Conservation (phyloP, 2,113 vertebrate genomes). For the Myrmophylax atrothorax region DNA sequence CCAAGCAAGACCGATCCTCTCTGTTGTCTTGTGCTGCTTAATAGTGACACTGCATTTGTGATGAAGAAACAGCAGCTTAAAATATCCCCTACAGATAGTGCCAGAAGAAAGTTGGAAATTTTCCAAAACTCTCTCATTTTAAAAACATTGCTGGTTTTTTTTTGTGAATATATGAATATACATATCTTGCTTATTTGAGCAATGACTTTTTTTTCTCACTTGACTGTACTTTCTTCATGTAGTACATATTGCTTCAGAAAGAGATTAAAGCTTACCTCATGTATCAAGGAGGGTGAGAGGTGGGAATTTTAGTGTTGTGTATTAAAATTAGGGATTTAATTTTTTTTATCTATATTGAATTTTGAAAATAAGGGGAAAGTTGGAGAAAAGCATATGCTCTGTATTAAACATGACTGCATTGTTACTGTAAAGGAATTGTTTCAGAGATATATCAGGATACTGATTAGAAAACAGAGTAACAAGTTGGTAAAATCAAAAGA, state of each 20-base stretch:
- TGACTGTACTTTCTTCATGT: constrained; percentile 30
- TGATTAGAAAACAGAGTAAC: background rate
- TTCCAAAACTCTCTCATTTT: constrained; percentile 39
- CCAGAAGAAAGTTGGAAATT: constrained; percentile 40
- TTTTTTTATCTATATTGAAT: background rate
- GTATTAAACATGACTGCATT: background rate
- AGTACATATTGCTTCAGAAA: background rate
- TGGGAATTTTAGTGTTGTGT: background rate
- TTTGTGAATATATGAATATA: constrained; percentile 46
- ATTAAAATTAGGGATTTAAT: background rate
- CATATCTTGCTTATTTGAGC: constrained; percentile 6
- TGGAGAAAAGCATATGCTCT: background rate
- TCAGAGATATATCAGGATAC: background rate
- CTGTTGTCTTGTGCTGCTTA: background rate
- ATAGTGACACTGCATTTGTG: constrained; percentile 26
- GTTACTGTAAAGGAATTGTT: background rate
- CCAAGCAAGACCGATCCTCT: background rate
- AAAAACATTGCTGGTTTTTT: constrained; percentile 27
- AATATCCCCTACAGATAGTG: constrained; percentile 11
- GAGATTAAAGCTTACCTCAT: background rate
- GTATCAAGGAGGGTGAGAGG: background rate
- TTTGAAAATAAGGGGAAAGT: background rate
- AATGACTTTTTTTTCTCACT: constrained; percentile 24
- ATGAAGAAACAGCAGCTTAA: constrained; percentile 13
- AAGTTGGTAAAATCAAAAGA: background rate